Percentiles rank a stretch among this genome's conserved stretches.
These are phyloP conservation scores for Aphodius sticticus DNA, from an alignment of 2,888 invertebrate genomes.

Conservation along the genomic window DNA sequence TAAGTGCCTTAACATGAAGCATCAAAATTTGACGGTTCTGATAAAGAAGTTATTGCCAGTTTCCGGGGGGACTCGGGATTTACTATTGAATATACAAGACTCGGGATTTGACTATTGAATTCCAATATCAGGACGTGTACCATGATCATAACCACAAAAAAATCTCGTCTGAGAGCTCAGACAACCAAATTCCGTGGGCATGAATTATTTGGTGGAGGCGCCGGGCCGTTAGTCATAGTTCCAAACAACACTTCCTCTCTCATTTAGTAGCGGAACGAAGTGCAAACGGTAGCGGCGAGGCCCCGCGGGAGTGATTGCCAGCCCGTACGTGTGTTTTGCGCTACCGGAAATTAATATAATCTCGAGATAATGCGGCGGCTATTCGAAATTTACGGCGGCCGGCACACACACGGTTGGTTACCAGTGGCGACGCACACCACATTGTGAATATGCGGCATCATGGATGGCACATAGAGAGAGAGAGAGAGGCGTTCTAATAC, in stretches of 20 bases:
- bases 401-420: background rate
- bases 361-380: background rate
- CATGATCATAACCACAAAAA: too few relatives aligned
- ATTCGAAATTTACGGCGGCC: background rate
- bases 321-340: background rate
- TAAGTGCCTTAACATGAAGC: too few relatives aligned
- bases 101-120: too few relatives aligned
- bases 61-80: too few relatives aligned
- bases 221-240: background rate
- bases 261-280: background rate
- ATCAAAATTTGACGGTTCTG: too few relatives aligned
- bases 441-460: background rate
- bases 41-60: too few relatives aligned
- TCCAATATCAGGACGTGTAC: too few relatives aligned
- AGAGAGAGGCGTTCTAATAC: background rate
- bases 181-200: background rate
- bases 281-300: background rate
- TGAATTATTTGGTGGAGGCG: background rate
- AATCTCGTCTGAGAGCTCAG: too few relatives aligned
- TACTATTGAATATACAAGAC: too few relatives aligned
- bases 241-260: background rate
- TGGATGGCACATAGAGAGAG: background rate
- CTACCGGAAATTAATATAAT: background rate
- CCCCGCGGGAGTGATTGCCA: background rate
- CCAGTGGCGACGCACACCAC: background rate